Base-by-base conservation (phyloP, 2,113 vertebrate species). In the Prochilodus magdalenae region DNA sequence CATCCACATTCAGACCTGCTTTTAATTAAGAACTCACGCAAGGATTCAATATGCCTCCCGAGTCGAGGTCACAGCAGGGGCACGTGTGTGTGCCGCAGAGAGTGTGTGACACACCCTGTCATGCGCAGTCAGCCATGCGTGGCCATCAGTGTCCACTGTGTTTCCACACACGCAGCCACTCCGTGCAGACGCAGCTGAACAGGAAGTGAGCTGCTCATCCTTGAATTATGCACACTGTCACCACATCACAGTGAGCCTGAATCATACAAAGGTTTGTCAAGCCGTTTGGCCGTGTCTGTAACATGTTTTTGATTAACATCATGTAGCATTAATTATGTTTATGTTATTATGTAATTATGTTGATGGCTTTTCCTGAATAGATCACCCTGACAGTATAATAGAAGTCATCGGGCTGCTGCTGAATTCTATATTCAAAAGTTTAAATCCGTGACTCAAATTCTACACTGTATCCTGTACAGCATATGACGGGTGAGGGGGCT, bases 131-230 rank as follows among this genome's bases (percentile, higher is more conserved):
- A 47, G 51, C 84, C 77, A 67, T 70, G 84, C 80, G 63, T 76
- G 72, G 79, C 80, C 55, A 53, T 53, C 29, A 36, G 70, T 33
- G 5, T 26, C n/a, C 60, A 63, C 29, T 73, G 47, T 73, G 44
- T 77, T 84, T 84, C 70, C 81, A 57, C 71, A 66, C 78, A 57
- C 75, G 59, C 24, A 53, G 57, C 66, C 30, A 71, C 24, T 69
- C 8, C 16, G 18, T 33, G 27, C 79, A 66, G 77, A 62, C 16
- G 15, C 86, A 89, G 87, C 88, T 89, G 86, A 83, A 85, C 77
- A 89, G 83, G 84, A 89, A 83, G 75, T 83, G 62, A 78, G 76
- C 51, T 51, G 36, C 44, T 75, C 78, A 73, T 86, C n/a, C 65
- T 77, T 82, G 79, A 75, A 59, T 33, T 57, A 26, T 14, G 57